Percentiles rank a stretch among this genome's conserved stretches.
Conservation (phyloP, 1,140 invertebrate species). For the Nylanderia fulva region DNA sequence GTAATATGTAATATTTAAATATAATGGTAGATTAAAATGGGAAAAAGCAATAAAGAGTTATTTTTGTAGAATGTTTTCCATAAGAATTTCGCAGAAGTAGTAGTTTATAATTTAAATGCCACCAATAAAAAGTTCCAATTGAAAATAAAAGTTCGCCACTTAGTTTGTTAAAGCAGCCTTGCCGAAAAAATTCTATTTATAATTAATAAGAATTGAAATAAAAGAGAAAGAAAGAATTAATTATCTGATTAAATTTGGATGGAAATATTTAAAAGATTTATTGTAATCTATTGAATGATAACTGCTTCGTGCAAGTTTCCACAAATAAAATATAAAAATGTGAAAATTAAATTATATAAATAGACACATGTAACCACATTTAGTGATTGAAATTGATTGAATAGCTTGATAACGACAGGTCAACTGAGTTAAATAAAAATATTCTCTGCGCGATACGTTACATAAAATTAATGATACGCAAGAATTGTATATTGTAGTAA, state of each 20-base stretch:
- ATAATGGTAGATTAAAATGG: neutral
- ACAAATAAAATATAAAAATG: neutral
- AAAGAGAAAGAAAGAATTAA: too few species aligned
- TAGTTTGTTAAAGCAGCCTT: neutral
- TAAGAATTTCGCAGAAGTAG: neutral
- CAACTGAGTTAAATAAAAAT: constrained; percentile 4
- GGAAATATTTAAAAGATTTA: constrained; percentile 7
- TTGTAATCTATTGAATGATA: too few species aligned
- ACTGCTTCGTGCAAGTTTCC: constrained; percentile 15
- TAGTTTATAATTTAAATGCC: neutral
- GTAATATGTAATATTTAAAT: neutral
- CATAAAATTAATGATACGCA: neutral
- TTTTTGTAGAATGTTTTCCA: neutral
- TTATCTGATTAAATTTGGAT: neutral
- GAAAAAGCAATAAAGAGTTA: neutral
- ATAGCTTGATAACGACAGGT: constrained; percentile 1
- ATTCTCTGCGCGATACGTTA: neutral
- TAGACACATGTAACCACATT: neutral
- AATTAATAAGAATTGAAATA: too few species aligned
- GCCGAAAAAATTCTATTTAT: neutral
- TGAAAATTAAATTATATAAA: constrained; percentile 40
- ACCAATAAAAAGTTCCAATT: neutral
- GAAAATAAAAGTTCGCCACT: neutral
- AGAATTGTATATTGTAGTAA: neutral
- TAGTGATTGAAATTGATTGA: neutral